Conservation (phyloP, 1,140 invertebrate species). For the Uloborus diversus region DNA sequence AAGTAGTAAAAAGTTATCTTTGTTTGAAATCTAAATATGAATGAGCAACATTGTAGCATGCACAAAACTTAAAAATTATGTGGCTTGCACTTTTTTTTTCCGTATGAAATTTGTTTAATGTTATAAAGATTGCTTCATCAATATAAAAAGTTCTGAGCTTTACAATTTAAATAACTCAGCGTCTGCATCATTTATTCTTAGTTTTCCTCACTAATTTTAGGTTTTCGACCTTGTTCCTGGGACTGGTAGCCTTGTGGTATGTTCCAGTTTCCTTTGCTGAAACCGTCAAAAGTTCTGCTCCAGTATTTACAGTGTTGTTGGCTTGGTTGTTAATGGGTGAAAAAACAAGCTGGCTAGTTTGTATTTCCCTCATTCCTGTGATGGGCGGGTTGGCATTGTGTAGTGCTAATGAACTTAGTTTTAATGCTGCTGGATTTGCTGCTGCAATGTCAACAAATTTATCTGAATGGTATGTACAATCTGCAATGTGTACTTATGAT, state of each 20-base stretch:
- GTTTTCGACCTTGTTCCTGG: slow-evolving; percentile 78
- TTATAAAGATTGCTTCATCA: no score
- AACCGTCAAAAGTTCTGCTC: slow-evolving; percentile 86
- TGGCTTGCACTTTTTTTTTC: no score
- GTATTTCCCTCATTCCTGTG: slow-evolving; percentile 82
- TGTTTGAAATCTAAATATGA: no score
- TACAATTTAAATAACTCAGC: no score
- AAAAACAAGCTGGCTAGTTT: slow-evolving; percentile 78
- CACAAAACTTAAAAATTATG: no score
- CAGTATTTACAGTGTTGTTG: slow-evolving; percentile 83
- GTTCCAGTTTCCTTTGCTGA: slow-evolving; percentile 88
- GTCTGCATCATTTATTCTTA: no score
- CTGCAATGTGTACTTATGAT: neutral
- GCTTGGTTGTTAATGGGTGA: slow-evolving; percentile 77
- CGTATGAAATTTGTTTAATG: no score
- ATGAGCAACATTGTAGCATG: no score
- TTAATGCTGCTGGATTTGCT: slow-evolving; percentile 79
- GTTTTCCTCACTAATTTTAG: no score
- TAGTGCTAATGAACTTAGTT: slow-evolving; percentile 83
- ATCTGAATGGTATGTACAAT: slow-evolving; percentile 76
- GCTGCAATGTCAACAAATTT: slow-evolving; percentile 84
- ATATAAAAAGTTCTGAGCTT: no score
- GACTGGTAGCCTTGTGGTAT: slow-evolving; percentile 82
- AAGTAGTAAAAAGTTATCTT: no score
- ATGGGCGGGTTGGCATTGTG: slow-evolving; percentile 86